phyloP scores from a whole-genome alignment of 2,113 vertebrate genomes.

The Seriola aureovittata region DNA sequence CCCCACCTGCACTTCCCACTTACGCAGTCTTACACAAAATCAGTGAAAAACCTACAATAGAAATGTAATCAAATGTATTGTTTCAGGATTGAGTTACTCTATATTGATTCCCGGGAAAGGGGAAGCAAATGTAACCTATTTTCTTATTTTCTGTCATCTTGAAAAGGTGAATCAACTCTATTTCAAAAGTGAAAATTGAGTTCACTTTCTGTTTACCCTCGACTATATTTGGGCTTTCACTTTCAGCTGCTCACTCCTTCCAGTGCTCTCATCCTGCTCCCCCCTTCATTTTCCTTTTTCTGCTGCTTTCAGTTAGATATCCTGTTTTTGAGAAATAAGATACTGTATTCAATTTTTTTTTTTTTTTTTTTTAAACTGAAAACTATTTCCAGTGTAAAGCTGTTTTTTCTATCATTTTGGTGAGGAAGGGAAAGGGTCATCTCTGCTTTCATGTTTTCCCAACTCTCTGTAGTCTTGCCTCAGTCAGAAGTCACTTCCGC shows the following conservation, averaged over 20 bases:
- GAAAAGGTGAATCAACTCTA: conserved; percentile 31
- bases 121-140: too few relatives aligned
- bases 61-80: conserved; percentile 5
- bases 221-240: background rate
- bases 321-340: background rate
- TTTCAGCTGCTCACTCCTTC: conserved; percentile 5
- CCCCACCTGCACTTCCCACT: background rate
- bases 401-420: background rate
- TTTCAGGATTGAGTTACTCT: background rate
- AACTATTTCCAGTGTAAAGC: background rate
- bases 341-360: background rate
- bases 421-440: conserved; percentile 2
- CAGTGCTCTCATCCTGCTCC: background rate
- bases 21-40: background rate
- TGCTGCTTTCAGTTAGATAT: background rate
- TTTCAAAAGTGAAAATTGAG: conserved; percentile 47
- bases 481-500: conserved; percentile 22
- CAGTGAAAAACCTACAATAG: conserved; percentile 2
- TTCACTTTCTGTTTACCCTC: conserved; percentile 42
- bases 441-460: background rate
- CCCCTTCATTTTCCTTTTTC: background rate
- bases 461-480: conserved; percentile 11
- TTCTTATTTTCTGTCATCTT: background rate
- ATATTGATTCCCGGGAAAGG: background rate
- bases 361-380: background rate